phyloP scores from a whole-genome alignment of 2,113 vertebrate species.

The Mesocricetus auratus region DNA sequence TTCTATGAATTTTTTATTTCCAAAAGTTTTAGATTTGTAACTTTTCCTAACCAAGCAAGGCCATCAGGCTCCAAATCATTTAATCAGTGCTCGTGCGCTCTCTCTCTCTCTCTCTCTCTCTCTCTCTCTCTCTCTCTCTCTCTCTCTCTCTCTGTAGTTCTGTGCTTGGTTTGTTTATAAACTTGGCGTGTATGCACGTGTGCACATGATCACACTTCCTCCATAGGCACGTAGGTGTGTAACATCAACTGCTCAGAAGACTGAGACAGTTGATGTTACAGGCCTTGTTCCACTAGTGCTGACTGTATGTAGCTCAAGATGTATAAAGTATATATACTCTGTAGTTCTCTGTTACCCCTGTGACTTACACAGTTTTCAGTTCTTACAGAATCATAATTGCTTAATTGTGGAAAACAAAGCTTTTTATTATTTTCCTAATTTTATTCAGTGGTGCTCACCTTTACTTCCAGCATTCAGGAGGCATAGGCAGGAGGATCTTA shows the following conservation, averaged over 20 bases:
- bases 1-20: slow-evolving; percentile 1
- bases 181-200: too few species aligned
- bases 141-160: not conserved
- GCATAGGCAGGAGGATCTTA: not conserved
- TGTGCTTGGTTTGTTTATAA: not conserved
- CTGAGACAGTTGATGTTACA: not conserved
- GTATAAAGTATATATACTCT: not conserved
- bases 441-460: not conserved
- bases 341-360: not conserved
- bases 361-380: not conserved
- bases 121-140: not conserved
- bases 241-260: not conserved
- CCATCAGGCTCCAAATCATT: not conserved
- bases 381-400: not conserved
- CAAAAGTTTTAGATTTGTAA: not conserved
- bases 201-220: too few species aligned
- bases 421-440: not conserved
- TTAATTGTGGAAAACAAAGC: not conserved
- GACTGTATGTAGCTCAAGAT: not conserved
- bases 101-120: not conserved
- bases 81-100: not conserved
- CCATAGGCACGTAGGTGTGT: not conserved
- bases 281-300: not conserved
- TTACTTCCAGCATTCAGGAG: not conserved
- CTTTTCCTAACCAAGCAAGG: not conserved